These are phyloP conservation scores for Dinoponera quadriceps DNA, from an alignment of 1,140 invertebrate genomes.

Conservation along the genomic window DNA sequence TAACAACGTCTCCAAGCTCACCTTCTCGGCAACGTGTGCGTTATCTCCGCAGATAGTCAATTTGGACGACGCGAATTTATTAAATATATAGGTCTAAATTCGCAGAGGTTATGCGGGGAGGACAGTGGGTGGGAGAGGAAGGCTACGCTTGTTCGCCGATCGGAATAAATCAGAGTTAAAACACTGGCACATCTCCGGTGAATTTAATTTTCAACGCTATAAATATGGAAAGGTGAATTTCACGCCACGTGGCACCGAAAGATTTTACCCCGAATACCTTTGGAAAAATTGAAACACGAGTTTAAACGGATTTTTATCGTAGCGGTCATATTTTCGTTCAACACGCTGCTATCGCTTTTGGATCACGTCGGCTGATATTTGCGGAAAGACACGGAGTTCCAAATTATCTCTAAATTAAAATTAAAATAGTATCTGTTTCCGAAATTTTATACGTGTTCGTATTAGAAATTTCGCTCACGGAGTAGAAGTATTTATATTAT, in stretches of 20 bases:
- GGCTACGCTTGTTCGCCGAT: not conserved
- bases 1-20: slow-evolving; percentile 56
- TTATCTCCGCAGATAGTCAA: slow-evolving; percentile 26
- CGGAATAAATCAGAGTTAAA: slow-evolving; percentile 1
- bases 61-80: slow-evolving; percentile 27
- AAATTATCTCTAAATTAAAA: no score
- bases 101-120: no score
- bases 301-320: not conserved
- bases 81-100: not conserved
- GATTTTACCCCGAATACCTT: not conserved
- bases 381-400: no score
- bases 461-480: no score
- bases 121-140: no score
- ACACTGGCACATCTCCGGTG: not conserved
- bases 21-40: not conserved
- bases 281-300: not conserved
- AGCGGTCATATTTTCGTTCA: not conserved
- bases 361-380: not conserved
- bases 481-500: no score
- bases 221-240: not conserved
- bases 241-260: not conserved
- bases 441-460: no score
- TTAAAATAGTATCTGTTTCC: no score
- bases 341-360: not conserved
- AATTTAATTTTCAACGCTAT: not conserved